Base-by-base conservation (phyloP, 2,113 vertebrate species). In the Eulemur rufifrons region DNA sequence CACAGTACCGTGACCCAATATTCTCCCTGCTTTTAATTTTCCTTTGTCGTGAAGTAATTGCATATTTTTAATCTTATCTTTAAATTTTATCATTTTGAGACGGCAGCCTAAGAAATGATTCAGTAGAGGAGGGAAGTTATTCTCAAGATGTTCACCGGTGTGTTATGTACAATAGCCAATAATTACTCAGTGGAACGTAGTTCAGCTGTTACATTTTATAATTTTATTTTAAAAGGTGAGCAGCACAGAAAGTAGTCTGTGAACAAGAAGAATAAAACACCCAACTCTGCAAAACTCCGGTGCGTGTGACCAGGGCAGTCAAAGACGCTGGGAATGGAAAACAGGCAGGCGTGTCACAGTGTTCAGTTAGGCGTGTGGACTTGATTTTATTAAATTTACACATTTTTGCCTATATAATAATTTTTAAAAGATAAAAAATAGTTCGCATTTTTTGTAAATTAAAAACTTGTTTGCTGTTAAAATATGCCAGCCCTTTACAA, bases 1-100 rank as follows among this genome's bases (percentile, higher is more conserved):
- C 34, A n/a, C 2, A n/a, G 4, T 6, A 6, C 2, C 5, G 0
- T 27, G 52, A 27, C 3, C 11, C 13, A 4, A 6, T 17, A 17
- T 37, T 17, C 27, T 64, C 47, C 45, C n/a, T 20, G 5, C 8
- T 56, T 80, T 66, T n/a, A n/a, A 3, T 50, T 47, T 59, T 23
- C n/a, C 61, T 18, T 93, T 42, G 27, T n/a, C 12, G 0, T 66
- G n/a, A 52, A 45, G 2, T 13, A 59, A 37, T 66, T 45, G 25
- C 10, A 34, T 18, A 2, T 63, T 88, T 69, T 50, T 59, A 71
- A 25, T 39, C 74, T 37, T 63, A 47, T 73, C 37, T 8, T 2
- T 54, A 37, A 42, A 29, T 64, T 39, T 88, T 20, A 8, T 29
- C 11, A 14, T 21, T 80, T 76, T 29, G 27, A 64, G 56, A 27